phyloP scores from a whole-genome alignment of 2,797 vertebrate genomes.

The Caiman crocodilus region DNA sequence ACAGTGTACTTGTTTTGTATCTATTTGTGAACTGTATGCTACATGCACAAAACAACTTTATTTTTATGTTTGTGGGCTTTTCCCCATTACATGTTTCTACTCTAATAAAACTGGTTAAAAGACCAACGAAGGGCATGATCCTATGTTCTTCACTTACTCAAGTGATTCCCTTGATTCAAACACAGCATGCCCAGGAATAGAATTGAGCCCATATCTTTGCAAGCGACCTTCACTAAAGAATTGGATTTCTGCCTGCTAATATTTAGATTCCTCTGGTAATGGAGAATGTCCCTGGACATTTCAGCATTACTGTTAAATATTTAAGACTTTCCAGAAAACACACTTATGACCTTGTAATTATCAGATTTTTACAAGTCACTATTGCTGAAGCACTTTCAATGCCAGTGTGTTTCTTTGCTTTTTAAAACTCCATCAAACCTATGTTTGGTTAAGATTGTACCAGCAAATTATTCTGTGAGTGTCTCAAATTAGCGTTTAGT shows the following conservation, averaged over 20 bases:
- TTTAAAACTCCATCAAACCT: not conserved
- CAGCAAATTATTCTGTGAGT: not conserved
- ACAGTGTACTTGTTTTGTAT: not conserved
- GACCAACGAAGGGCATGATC: not conserved
- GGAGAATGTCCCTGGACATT: not conserved
- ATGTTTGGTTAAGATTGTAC: not conserved
- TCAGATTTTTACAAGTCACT: not conserved
- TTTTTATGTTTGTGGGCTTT: not conserved
- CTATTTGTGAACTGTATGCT: not conserved
- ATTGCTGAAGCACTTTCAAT: not conserved
- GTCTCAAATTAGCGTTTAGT: not conserved
- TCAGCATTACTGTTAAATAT: not conserved
- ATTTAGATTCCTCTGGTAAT: not conserved
- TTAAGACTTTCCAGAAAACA: not conserved
- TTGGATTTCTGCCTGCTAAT: not conserved
- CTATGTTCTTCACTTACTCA: rapidly evolving
- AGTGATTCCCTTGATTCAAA: not conserved
- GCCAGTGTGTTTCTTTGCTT: not conserved
- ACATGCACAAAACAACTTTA: not conserved
- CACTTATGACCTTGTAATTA: constrained; percentile 1
- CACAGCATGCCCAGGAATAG: not conserved
- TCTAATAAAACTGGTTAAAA: constrained; percentile 4
- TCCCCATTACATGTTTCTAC: not conserved
- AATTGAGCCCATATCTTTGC: not conserved
- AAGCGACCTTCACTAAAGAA: constrained; percentile 3